Conservation (phyloP, 2,888 invertebrate species). For the Dendrolimus pini region DNA sequence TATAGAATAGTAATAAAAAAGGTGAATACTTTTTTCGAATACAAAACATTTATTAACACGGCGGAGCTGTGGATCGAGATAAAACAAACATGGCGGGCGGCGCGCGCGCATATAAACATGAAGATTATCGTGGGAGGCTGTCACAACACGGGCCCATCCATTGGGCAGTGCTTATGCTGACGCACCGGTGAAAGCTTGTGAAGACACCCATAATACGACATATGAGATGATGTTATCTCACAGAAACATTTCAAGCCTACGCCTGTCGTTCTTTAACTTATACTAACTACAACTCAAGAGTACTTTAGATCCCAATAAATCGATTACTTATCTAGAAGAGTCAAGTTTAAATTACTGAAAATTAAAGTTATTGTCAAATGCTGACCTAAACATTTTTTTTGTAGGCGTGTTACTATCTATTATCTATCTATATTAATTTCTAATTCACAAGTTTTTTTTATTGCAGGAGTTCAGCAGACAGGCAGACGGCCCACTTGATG, state of each 20-base stretch:
- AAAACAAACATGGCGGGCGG: constrained; percentile 74
- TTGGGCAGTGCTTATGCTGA: constrained; percentile 45
- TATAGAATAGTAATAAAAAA: constrained; percentile 48
- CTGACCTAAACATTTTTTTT: no score
- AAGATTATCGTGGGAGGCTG: constrained; percentile 74
- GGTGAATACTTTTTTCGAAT: constrained; percentile 48
- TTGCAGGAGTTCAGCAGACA: no score
- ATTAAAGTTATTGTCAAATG: no score
- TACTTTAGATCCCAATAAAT: constrained; percentile 35
- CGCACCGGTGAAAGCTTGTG: constrained; percentile 64
- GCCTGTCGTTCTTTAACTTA: constrained; percentile 35
- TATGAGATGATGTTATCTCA: constrained; percentile 55
- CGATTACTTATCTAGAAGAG: constrained; percentile 15
- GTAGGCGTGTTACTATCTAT: no score
- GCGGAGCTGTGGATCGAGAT: constrained; percentile 66
- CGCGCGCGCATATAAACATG: constrained; percentile 68
- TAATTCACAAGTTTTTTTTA: no score
- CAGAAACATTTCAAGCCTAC: constrained; percentile 56
- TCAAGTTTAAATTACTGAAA: no score
- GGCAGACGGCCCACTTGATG: no score
- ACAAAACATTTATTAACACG: constrained; percentile 73
- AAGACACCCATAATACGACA: constrained; percentile 57
- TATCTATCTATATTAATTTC: no score
- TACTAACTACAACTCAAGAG: constrained; percentile 29
- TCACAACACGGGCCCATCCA: constrained; percentile 63